Evolutionary conservation across 2,888 invertebrate genomes (phyloP).

Genomic region (Noctua pronuba): DNA sequence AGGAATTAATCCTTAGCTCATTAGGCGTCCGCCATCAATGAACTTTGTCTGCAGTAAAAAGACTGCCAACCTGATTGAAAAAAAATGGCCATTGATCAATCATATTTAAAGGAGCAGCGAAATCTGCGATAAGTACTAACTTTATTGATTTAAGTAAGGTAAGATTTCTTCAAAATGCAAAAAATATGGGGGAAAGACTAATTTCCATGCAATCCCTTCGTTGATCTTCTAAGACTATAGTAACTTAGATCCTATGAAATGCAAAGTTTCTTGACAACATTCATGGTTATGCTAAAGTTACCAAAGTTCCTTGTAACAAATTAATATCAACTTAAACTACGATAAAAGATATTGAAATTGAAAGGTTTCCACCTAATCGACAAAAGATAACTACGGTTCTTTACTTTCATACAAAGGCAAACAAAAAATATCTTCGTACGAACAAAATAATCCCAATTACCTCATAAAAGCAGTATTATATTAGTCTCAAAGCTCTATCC

Average conservation of each 20-base stretch:
- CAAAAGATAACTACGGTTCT: conserved; percentile 9
- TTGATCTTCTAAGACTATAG: neutral
- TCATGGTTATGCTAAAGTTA: neutral
- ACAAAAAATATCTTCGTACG: conserved; percentile 15
- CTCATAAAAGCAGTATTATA: conserved; percentile 20
- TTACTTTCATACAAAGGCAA: neutral
- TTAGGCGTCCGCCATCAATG: conserved; percentile 56
- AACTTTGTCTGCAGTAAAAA: conserved; percentile 41
- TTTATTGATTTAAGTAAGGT: neutral
- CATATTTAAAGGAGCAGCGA: neutral
- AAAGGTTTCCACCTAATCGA: conserved; percentile 24
- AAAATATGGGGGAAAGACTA: neutral
- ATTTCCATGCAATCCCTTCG: neutral
- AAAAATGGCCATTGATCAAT: neutral
- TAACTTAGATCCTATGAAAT: neutral
- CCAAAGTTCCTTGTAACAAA: neutral
- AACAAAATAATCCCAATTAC: conserved; percentile 20
- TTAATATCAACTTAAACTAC: conserved; percentile 7
- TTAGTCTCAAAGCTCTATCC: conserved; percentile 23
- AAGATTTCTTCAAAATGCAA: neutral
- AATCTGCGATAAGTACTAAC: neutral
- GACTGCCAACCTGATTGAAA: neutral
- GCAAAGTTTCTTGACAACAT: too few relatives aligned
- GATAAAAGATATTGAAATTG: neutral
- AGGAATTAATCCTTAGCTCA: conserved; percentile 64